Evolutionary conservation across 2,797 vertebrate species (phyloP).

Genomic region (Ctenopoma multispine): DNA sequence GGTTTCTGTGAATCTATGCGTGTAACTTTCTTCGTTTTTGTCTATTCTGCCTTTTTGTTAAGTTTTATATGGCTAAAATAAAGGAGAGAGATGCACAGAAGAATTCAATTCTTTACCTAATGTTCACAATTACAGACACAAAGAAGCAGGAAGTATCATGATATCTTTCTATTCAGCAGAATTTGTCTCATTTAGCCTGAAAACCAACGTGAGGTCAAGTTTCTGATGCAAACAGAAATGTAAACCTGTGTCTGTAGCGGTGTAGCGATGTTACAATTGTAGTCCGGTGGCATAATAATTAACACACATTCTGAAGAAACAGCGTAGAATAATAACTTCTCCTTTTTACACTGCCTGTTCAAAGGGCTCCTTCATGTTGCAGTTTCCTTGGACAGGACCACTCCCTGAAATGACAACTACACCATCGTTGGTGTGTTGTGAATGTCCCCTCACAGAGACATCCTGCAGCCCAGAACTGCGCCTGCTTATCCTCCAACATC

Average conservation of each 20-base stretch:
- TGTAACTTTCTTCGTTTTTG: background rate
- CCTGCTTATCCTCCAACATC: no score
- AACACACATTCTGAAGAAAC: background rate
- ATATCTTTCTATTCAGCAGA: rapidly evolving
- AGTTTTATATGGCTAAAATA: slow-evolving; percentile 1
- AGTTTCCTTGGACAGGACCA: no score
- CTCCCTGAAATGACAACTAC: no score
- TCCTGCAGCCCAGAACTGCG: no score
- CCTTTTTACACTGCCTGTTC: no score
- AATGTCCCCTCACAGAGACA: no score
- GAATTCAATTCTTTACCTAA: background rate
- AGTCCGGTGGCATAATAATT: background rate
- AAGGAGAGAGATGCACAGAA: background rate
- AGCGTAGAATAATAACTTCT: no score
- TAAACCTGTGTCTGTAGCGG: background rate
- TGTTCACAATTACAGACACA: background rate
- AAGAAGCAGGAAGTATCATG: background rate
- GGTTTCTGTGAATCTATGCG: no score
- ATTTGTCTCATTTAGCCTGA: background rate
- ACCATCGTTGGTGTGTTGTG: no score
- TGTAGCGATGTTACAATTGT: background rate
- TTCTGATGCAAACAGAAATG: background rate
- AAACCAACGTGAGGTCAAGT: background rate
- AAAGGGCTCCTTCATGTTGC: no score
- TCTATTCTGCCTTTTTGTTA: background rate